Evolutionary conservation across 2,797 vertebrate species (phyloP).

Genomic region (Notolabrus celidotus): DNA sequence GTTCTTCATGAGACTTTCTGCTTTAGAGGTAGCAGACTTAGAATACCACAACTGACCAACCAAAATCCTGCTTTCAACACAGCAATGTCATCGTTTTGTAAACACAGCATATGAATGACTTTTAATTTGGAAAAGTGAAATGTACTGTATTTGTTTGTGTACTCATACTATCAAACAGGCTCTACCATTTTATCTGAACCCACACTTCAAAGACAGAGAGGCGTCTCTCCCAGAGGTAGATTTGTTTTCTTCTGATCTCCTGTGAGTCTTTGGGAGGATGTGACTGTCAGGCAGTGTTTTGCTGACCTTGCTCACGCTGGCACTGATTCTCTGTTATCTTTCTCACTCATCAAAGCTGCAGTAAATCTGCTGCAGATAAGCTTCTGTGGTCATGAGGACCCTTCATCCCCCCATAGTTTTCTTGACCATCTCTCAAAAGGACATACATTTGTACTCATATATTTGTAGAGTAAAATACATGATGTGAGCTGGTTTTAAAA

Average conservation of each 20-base stretch:
- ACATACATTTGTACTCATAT: neutral
- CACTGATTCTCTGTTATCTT: slow-evolving; percentile 44
- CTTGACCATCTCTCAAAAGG: slow-evolving; percentile 18
- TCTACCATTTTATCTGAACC: neutral
- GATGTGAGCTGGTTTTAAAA: too few relatives aligned
- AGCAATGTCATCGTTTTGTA: too few relatives aligned
- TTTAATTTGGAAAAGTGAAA: too few relatives aligned
- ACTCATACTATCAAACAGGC: too few relatives aligned
- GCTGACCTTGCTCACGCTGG: slow-evolving; percentile 45
- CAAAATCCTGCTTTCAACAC: too few relatives aligned
- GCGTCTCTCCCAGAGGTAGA: neutral
- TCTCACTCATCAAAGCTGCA: slow-evolving; percentile 31
- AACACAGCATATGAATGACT: too few relatives aligned
- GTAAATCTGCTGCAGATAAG: slow-evolving; percentile 62
- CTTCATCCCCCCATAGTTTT: slow-evolving; percentile 14
- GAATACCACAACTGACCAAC: too few relatives aligned
- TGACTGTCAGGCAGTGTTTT: slow-evolving; percentile 26
- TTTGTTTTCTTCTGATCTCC: slow-evolving; percentile 27
- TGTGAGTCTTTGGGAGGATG: slow-evolving; percentile 18
- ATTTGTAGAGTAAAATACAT: neutral
- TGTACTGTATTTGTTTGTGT: neutral
- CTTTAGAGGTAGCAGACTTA: too few relatives aligned
- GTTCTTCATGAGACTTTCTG: too few relatives aligned
- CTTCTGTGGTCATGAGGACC: slow-evolving; percentile 36
- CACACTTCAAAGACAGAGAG: slow-evolving; percentile 12